Evolutionary conservation across 2,888 invertebrate species (phyloP).

Genomic region (Sesia bembeciformis): DNA sequence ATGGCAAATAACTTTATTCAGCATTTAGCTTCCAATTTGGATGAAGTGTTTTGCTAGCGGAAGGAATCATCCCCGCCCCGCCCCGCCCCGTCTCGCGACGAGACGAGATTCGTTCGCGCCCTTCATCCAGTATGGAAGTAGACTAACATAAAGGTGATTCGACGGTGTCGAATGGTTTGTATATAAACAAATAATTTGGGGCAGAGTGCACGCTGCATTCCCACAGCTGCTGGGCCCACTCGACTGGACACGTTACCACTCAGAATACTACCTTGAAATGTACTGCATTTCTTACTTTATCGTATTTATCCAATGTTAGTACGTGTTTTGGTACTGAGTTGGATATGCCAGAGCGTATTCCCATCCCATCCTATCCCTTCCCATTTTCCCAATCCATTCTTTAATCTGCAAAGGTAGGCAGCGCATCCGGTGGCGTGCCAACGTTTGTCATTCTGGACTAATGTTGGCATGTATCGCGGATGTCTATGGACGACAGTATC

Average conservation of each 20-base stretch:
- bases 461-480: no score
- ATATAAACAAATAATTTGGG: no score
- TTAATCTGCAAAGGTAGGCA: no score
- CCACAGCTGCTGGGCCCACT: no score
- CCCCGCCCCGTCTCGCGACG: background rate
- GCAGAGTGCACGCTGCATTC: no score
- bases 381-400: background rate
- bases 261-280: background rate
- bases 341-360: constrained; percentile 12
- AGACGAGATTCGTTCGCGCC: background rate
- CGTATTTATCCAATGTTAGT: no score
- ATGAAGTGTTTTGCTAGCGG: constrained; percentile 42
- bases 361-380: constrained; percentile 11
- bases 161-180: no score
- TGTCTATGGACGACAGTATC: no score
- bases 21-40: constrained; percentile 67
- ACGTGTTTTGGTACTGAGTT: constrained; percentile 2
- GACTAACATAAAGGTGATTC: no score
- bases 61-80: constrained; percentile 16
- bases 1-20: constrained; percentile 72
- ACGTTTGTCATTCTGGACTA: no score
- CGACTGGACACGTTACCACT: background rate
- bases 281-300: background rate
- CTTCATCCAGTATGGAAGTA: no score
- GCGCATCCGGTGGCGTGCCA: no score